phyloP scores from a whole-genome alignment of 2,113 vertebrate genomes.

The Pardalotus punctatus region DNA sequence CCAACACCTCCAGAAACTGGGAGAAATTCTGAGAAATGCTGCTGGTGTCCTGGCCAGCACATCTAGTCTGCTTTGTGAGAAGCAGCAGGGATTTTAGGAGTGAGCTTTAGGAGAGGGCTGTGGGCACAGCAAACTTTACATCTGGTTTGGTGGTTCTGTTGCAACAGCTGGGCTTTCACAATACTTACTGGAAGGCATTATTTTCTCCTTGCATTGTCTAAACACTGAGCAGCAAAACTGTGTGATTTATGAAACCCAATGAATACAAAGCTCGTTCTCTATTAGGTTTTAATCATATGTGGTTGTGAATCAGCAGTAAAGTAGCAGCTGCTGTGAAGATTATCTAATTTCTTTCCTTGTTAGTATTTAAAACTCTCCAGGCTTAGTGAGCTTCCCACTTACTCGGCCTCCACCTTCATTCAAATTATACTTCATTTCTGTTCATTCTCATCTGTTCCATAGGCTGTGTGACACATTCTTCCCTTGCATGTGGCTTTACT shows the following conservation, averaged over 20 bases:
- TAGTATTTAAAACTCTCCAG: conserved; percentile 19
- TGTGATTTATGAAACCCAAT: not conserved
- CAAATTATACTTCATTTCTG: not conserved
- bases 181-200: conserved; percentile 30
- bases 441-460: not conserved
- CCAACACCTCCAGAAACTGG: not conserved
- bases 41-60: not conserved
- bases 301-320: conserved; percentile 16
- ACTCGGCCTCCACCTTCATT: conserved; percentile 4
- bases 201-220: conserved; percentile 38
- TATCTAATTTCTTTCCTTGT: conserved; percentile 20
- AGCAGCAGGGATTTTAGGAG: not conserved
- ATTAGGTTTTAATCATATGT: not conserved
- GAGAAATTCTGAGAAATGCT: not conserved
- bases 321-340: not conserved
- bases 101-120: not conserved
- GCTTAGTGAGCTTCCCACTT: not conserved
- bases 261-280: not conserved
- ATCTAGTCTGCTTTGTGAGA: not conserved
- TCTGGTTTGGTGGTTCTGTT: not conserved
- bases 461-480: not conserved
- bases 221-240: conserved; percentile 15
- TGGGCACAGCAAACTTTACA: not conserved
- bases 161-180: conserved; percentile 27
- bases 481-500: not conserved